These are phyloP conservation scores for Notarius lentiginosus DNA, from an alignment of 2,113 vertebrate genomes.

Conservation along the genomic window DNA sequence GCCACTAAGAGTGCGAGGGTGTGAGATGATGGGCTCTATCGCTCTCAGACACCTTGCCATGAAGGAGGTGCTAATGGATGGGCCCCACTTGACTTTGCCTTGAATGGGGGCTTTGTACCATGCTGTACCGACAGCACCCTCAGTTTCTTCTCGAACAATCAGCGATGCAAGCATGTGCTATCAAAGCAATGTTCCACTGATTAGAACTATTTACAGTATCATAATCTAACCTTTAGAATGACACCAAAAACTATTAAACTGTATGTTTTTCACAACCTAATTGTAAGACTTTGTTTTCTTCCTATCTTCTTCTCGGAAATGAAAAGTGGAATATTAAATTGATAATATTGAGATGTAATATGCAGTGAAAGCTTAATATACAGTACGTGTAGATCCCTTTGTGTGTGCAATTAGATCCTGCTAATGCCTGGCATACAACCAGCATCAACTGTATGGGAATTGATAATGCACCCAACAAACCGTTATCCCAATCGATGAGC, in stretches of 20 bases:
- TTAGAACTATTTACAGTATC: conserved; percentile 39
- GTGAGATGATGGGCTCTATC: conserved; percentile 62
- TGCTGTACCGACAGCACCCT: conserved; percentile 25
- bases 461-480: conserved; percentile 16
- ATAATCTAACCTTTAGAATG: background rate
- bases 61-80: conserved; percentile 69
- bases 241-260: background rate
- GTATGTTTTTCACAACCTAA: background rate
- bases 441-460: background rate
- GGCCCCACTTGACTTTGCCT: conserved; percentile 62
- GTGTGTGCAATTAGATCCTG: background rate
- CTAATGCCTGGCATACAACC: conserved; percentile 6
- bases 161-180: conserved; percentile 5
- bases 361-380: conserved; percentile 4
- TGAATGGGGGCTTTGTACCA: conserved; percentile 41
- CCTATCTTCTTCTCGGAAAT: background rate
- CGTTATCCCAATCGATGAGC: background rate
- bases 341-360: background rate
- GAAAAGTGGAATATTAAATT: too few relatives aligned
- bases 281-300: background rate
- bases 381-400: background rate
- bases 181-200: conserved; percentile 34
- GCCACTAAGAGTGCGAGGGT: conserved; percentile 54
- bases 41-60: conserved; percentile 67
- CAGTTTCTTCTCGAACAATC: conserved; percentile 29